These are phyloP conservation scores for Drosophila rubida DNA, from an alignment of 2,888 invertebrate species.

Conservation along the genomic window DNA sequence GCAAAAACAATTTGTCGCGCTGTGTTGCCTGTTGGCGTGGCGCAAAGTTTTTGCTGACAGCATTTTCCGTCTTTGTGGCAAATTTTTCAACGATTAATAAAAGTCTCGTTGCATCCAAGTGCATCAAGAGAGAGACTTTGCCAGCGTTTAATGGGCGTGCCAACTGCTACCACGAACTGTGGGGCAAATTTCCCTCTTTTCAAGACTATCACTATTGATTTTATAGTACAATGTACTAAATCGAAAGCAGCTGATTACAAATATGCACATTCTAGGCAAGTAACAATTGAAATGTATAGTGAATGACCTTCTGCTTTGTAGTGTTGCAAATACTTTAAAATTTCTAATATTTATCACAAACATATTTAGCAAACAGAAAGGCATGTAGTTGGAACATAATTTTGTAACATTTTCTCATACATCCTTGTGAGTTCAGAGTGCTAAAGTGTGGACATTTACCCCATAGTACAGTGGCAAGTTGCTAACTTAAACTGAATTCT, in stretches of 20 bases:
- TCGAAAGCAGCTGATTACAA: too few relatives aligned
- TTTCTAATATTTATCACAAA: too few relatives aligned
- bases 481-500: constrained; percentile 68
- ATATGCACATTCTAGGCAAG: too few relatives aligned
- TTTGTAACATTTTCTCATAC: too few relatives aligned
- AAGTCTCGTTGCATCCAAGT: constrained; percentile 54
- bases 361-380: too few relatives aligned
- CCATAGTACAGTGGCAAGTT: constrained; percentile 32
- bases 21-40: constrained; percentile 38
- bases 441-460: not conserved
- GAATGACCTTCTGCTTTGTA: too few relatives aligned
- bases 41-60: constrained; percentile 65
- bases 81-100: constrained; percentile 79
- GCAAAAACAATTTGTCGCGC: constrained; percentile 80
- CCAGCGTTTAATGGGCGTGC: constrained; percentile 22
- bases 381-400: too few relatives aligned
- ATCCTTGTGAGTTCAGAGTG: not conserved
- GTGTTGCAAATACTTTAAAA: too few relatives aligned
- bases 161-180: not conserved
- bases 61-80: constrained; percentile 67
- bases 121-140: constrained; percentile 18
- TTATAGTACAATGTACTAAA: too few relatives aligned
- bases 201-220: too few relatives aligned
- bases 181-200: not conserved
- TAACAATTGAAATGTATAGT: too few relatives aligned